A percentile compares a stretch with the other conserved stretches of the same genome.
Evolutionary conservation across 2,888 invertebrate genomes (phyloP).

Genomic region (Luperina testacea): DNA sequence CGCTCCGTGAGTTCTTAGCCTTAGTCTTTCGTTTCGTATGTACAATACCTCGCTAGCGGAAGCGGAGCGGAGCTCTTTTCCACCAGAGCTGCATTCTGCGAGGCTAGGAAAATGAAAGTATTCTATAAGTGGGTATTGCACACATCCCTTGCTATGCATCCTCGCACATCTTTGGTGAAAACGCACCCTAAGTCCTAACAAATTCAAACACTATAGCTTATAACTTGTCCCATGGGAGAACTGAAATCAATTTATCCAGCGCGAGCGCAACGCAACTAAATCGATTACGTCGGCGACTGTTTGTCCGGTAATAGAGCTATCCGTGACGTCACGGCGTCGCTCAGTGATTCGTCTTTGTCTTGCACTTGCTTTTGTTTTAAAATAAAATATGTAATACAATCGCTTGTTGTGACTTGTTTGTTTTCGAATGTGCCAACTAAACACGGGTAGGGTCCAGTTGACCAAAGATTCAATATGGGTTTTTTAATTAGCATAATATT

Average conservation of each 20-base stretch:
- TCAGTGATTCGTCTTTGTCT: conserved; percentile 65
- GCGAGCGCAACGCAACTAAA: conserved; percentile 63
- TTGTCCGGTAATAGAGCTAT: conserved; percentile 61
- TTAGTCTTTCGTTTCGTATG: not conserved
- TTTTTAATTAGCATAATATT: not conserved
- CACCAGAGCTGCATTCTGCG: not conserved
- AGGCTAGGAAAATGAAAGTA: not conserved
- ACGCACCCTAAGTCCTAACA: not conserved
- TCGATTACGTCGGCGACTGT: conserved; percentile 62
- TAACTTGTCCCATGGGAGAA: conserved; percentile 14
- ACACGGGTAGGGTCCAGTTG: not conserved
- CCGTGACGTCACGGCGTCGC: conserved; percentile 47
- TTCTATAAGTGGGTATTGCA: not conserved
- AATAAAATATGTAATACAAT: conserved; percentile 38
- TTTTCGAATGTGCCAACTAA: not conserved
- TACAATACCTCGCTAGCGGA: not conserved
- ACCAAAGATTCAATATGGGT: not conserved
- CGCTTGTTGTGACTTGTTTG: conserved; percentile 6
- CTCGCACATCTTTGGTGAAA: not conserved
- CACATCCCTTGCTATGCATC: not conserved
- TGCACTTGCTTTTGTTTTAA: conserved; percentile 41
- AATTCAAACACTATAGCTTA: not conserved
- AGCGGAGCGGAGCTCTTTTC: not conserved
- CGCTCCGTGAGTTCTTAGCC: too few relatives aligned
- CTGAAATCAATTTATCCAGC: conserved; percentile 64